phyloP scores from a whole-genome alignment of 2,113 vertebrate species.

The Caranx melampygus region DNA sequence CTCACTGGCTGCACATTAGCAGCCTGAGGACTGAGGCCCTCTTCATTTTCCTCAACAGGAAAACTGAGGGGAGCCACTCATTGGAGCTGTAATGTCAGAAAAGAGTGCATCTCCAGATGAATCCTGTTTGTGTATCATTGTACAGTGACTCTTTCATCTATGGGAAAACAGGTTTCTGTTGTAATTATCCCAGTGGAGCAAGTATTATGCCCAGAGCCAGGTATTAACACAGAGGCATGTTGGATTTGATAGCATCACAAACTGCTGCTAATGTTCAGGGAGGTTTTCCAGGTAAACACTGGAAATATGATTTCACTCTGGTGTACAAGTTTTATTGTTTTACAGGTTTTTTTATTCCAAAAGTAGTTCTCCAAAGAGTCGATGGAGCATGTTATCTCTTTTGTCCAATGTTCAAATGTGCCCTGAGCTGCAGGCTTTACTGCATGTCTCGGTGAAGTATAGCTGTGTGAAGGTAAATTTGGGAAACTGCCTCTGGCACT shows the following conservation, averaged over 20 bases:
- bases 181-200: conserved; percentile 4
- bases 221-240: neutral
- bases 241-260: neutral
- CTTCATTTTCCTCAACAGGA: conserved; percentile 13
- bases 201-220: conserved; percentile 7
- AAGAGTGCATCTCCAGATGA: conserved; percentile 34
- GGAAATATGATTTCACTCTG: neutral
- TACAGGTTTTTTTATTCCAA: neutral
- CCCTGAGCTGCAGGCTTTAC: neutral
- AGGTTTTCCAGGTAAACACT: neutral
- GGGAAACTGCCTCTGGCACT: neutral
- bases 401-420: neutral
- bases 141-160: conserved; percentile 27
- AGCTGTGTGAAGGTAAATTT: conserved; percentile 12
- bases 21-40: conserved; percentile 3
- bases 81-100: conserved; percentile 19
- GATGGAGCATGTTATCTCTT: neutral
- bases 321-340: neutral
- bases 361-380: neutral
- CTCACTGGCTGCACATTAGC: conserved; percentile 1
- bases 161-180: conserved; percentile 5
- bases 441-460: neutral
- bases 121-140: conserved; percentile 47
- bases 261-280: neutral
- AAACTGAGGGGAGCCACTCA: conserved; percentile 8